Conservation (phyloP, 2,797 vertebrate genomes). For the Oryzias dopingdopingensis region DNA sequence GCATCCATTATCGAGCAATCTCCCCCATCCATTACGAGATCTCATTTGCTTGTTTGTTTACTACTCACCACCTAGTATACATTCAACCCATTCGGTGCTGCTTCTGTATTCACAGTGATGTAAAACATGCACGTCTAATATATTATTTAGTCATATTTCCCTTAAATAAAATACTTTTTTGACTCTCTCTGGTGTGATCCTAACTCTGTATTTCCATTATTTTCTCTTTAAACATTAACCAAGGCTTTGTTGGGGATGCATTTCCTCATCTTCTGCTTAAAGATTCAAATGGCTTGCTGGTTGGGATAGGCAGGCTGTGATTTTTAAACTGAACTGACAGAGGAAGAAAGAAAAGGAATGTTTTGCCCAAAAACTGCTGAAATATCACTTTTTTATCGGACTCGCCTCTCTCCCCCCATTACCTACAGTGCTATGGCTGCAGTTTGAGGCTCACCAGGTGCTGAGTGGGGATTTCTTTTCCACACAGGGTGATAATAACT, state of each 20-base stretch:
- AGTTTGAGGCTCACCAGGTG: slow-evolving; percentile 65
- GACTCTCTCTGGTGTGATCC: slow-evolving; percentile 77
- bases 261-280: slow-evolving; percentile 66
- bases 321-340: slow-evolving; percentile 73
- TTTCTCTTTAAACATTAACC: slow-evolving; percentile 98
- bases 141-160: slow-evolving; percentile 88
- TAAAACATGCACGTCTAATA: slow-evolving; percentile 83
- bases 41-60: slow-evolving; percentile 72
- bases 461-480: slow-evolving; percentile 70
- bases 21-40: slow-evolving; percentile 77
- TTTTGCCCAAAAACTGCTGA: slow-evolving; percentile 79
- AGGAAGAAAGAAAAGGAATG: slow-evolving; percentile 64
- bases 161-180: slow-evolving; percentile 80
- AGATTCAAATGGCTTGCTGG: slow-evolving; percentile 77
- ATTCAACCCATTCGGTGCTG: slow-evolving; percentile 70
- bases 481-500: slow-evolving; percentile 51
- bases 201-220: slow-evolving; percentile 91
- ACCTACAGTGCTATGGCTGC: slow-evolving; percentile 67
- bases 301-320: slow-evolving; percentile 59
- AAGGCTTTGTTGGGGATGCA: slow-evolving; percentile 77
- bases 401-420: slow-evolving; percentile 52
- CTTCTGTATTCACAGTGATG: slow-evolving; percentile 89
- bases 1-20: slow-evolving; percentile 68
- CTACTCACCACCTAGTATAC: slow-evolving; percentile 67
- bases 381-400: slow-evolving; percentile 61